Conservation (phyloP, 2,113 vertebrate genomes). For the Pseudolaguvia tuberculata region DNA sequence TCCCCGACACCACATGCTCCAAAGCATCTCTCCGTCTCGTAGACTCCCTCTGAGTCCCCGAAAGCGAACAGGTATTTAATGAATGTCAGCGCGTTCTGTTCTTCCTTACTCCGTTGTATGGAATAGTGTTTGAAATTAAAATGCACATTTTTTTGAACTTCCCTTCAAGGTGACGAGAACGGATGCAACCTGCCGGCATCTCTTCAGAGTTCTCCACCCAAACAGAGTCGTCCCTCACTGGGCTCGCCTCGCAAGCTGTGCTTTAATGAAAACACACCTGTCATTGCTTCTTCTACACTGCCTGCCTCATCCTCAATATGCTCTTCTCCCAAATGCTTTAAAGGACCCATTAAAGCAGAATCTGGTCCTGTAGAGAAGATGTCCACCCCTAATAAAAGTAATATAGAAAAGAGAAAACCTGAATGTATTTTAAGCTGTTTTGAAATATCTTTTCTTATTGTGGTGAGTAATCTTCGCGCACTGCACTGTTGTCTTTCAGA, state of each 20-base stretch:
- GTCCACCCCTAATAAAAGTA: constrained; percentile 32
- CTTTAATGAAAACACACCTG: constrained; percentile 71
- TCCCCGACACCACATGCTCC: not conserved
- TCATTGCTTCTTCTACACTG: not conserved
- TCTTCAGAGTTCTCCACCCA: constrained; percentile 76
- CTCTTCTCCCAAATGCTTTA: constrained; percentile 29
- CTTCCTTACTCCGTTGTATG: not conserved
- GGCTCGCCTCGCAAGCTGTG: constrained; percentile 63
- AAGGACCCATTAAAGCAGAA: constrained; percentile 57
- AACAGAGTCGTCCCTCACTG: constrained; percentile 67
- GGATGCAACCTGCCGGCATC: constrained; percentile 73
- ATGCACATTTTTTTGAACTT: not conserved
- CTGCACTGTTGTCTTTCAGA: constrained; percentile 59
- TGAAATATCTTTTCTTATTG: too few species aligned
- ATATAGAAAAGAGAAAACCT: too few species aligned
- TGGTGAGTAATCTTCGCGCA: not conserved
- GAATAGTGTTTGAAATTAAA: not conserved
- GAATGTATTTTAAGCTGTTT: not conserved
- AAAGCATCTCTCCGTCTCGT: constrained; percentile 5
- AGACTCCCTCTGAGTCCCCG: constrained; percentile 81
- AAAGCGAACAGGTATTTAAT: constrained; percentile 81
- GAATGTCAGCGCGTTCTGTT: not conserved
- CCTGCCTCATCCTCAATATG: constrained; percentile 42
- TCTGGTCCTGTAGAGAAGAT: constrained; percentile 41
- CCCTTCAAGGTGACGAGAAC: constrained; percentile 79